Base-by-base conservation (phyloP, 35 echinoderm and acorn worm species). In the Lytechinus variegatus region DNA sequence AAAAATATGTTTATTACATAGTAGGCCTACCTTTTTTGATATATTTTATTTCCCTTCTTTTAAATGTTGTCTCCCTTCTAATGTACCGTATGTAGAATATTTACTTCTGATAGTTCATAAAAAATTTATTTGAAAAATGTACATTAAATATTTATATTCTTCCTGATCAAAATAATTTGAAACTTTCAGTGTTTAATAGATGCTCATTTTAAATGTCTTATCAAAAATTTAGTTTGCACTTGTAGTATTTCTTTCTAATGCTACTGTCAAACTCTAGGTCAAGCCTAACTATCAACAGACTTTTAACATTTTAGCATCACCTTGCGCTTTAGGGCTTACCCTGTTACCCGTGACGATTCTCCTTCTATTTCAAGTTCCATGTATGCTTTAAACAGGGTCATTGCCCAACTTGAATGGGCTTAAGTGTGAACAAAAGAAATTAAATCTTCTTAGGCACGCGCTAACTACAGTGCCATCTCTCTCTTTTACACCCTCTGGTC, bases 351-450 rank as follows among this genome's bases (percentile, higher is more conserved):
- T 79, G 14, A 14, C 66, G 66, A 79, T 79, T 79, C 66, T 79
- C n/a, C 66, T 79, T 24, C 66, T 79, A 79, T 79, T 79, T 79
- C 66, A 79, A 79, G 66, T 79, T 79, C 66, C 66, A 79, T 21
- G 66, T 6, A n/a, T 79, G 66, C 66, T 79, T 24, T 5, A 79
- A 7, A 79, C 66, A 79, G 66, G 66, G 66, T 79, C 66, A 79
- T 79, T 79, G 66, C 66, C 66, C 66, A 79, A 79, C 66, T 79
- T 79, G 66, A 79, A 79, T 79, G 66, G 66, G 66, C 66, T 79
- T 79, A 79, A 9, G 19, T n/a, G 21, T 4, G 16, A 79, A 79
- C 66, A 79, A 79, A 79, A 79, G 66, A 79, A 79, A 79, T 79
- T 24, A 79, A 79, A 79, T 79, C 66, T 79, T 79, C 66, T 79